A percentile compares a stretch with the other conserved stretches of the same genome.
Evolutionary conservation across 2,797 vertebrate genomes (phyloP).

Genomic region (Myripristis jacobus): DNA sequence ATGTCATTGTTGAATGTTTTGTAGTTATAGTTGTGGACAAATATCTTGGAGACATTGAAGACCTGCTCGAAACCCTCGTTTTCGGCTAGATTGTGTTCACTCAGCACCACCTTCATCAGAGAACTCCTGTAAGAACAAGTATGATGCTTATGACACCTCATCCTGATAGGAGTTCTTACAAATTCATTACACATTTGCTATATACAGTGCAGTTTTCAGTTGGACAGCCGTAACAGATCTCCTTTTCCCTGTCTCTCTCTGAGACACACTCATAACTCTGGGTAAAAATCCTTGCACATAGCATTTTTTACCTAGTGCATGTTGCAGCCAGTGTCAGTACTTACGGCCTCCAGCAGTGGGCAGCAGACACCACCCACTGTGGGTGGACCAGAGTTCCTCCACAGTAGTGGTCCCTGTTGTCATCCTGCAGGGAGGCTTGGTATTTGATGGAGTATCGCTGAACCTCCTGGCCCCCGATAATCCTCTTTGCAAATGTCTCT

Average conservation of each 20-base stretch:
- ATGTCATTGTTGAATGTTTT: constrained; percentile 80
- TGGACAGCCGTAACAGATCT: background rate
- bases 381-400: constrained; percentile 78
- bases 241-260: background rate
- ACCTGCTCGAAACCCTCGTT: constrained; percentile 78
- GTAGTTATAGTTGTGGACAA: constrained; percentile 61
- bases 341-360: constrained; percentile 86
- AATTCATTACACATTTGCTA: background rate
- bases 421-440: constrained; percentile 78
- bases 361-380: constrained; percentile 84
- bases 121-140: no score
- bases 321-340: constrained; percentile 48
- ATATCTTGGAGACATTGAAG: constrained; percentile 68
- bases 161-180: background rate
- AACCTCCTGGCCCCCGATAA: constrained; percentile 84
- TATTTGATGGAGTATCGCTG: constrained; percentile 77
- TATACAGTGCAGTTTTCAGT: background rate
- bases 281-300: background rate
- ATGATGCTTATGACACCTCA: background rate
- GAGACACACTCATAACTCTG: background rate
- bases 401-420: constrained; percentile 73
- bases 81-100: constrained; percentile 74
- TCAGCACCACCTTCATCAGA: constrained; percentile 74
- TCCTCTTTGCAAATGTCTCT: constrained; percentile 70
- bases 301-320: background rate